A percentile compares a stretch with the other conserved stretches of the same genome.
Evolutionary conservation across 1,140 invertebrate species (phyloP).

Genomic region (Pentalonia nigronervosa): DNA sequence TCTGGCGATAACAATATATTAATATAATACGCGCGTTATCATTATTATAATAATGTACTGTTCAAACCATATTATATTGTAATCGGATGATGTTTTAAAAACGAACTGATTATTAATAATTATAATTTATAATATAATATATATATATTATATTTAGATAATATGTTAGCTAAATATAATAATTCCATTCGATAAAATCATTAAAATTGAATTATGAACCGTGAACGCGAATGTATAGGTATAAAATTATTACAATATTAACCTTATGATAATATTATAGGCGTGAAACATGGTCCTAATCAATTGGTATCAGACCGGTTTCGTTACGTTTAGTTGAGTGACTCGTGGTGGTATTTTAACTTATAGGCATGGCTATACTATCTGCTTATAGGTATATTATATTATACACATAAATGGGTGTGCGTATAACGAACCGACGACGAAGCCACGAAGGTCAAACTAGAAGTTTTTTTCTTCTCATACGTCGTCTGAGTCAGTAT

Average conservation of each 20-base stretch:
- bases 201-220: background rate
- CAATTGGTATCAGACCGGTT: background rate
- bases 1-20: background rate
- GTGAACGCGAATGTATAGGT: background rate
- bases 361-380: too few species aligned
- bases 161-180: background rate
- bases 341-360: conserved; percentile 7
- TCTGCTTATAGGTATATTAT: background rate
- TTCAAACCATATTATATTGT: background rate
- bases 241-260: background rate
- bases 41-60: too few species aligned
- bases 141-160: background rate
- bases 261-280: background rate
- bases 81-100: background rate
- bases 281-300: background rate
- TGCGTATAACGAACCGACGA: background rate
- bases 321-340: background rate
- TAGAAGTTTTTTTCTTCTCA: background rate
- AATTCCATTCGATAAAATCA: background rate
- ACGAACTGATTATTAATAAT: background rate
- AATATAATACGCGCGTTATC: background rate
- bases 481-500: background rate
- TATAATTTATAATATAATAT: background rate
- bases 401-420: background rate
- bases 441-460: background rate